phyloP scores from a whole-genome alignment of 2,113 vertebrate species.

The Pandion haliaetus region DNA sequence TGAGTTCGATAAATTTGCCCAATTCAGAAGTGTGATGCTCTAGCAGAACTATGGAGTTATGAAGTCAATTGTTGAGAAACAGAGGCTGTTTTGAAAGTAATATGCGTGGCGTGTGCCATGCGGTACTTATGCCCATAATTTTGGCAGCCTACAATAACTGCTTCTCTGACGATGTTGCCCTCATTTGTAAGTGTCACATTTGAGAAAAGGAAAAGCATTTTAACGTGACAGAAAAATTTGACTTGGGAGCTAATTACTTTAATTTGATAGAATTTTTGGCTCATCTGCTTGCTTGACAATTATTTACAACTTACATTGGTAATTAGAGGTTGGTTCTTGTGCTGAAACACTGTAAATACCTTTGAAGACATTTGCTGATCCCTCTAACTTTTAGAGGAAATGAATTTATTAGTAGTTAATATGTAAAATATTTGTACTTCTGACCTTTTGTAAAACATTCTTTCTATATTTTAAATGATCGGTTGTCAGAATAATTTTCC shows the following conservation, averaged over 20 bases:
- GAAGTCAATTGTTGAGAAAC: not conserved
- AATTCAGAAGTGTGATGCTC: not conserved
- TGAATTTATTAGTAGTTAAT: constrained; percentile 56
- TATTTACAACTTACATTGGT: constrained; percentile 63
- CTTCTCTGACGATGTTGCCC: constrained; percentile 25
- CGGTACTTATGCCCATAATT: not conserved
- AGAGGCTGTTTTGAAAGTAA: not conserved
- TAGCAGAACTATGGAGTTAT: not conserved
- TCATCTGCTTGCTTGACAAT: constrained; percentile 69
- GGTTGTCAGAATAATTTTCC: constrained; percentile 47
- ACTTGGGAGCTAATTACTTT: constrained; percentile 68
- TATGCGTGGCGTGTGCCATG: not conserved
- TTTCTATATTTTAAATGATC: constrained; percentile 39
- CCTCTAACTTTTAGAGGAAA: constrained; percentile 55
- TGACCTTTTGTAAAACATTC: constrained; percentile 68
- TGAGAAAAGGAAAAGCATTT: constrained; percentile 51
- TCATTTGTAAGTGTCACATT: constrained; percentile 36
- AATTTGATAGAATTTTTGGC: constrained; percentile 63
- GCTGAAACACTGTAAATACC: constrained; percentile 57
- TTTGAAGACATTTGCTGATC: constrained; percentile 58
- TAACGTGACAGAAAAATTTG: constrained; percentile 60
- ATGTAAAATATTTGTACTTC: constrained; percentile 57
- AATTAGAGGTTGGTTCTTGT: constrained; percentile 62
- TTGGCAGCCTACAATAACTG: not conserved
- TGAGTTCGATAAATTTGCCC: not conserved